Conservation (phyloP, 2,797 vertebrate species). For the Arrhamphus sclerolepis region DNA sequence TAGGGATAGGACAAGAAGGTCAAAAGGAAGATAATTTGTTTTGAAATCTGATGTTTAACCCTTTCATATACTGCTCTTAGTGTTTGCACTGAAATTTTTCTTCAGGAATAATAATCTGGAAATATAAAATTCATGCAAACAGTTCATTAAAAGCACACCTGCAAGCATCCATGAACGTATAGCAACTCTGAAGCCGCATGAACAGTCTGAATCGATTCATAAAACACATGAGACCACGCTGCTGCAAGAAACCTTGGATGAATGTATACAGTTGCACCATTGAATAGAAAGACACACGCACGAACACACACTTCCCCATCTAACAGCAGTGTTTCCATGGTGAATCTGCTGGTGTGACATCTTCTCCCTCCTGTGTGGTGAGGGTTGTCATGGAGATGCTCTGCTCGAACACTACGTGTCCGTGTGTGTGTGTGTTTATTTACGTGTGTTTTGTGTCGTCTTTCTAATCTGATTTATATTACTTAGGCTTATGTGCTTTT, state of each 20-base stretch:
- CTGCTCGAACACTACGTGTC: conserved; percentile 65
- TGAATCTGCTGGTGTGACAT: conserved; percentile 76
- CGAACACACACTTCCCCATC: conserved; percentile 65
- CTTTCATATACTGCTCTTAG: too few relatives aligned
- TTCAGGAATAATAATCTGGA: too few relatives aligned
- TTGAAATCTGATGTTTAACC: too few relatives aligned
- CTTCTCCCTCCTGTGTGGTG: conserved; percentile 72
- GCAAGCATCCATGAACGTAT: conserved; percentile 8
- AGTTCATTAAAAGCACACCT: conserved; percentile 14
- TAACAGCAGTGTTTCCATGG: conserved; percentile 79
- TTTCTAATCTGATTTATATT: conserved; percentile 33
- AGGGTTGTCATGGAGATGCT: conserved; percentile 75
- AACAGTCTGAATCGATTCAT: not conserved
- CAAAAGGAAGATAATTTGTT: too few relatives aligned
- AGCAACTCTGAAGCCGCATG: not conserved
- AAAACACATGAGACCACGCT: not conserved
- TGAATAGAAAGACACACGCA: conserved; percentile 47
- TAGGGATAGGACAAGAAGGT: too few relatives aligned
- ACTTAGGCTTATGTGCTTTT: conserved; percentile 5
- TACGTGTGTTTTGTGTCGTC: conserved; percentile 29
- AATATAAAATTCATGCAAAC: conserved; percentile 3
- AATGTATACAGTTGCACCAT: conserved; percentile 30
- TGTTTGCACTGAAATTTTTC: too few relatives aligned
- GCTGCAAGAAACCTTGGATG: not conserved
- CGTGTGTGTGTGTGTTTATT: conserved; percentile 39